phyloP scores from a whole-genome alignment of 2,113 vertebrate genomes.

The Misgurnus mizolepis region DNA sequence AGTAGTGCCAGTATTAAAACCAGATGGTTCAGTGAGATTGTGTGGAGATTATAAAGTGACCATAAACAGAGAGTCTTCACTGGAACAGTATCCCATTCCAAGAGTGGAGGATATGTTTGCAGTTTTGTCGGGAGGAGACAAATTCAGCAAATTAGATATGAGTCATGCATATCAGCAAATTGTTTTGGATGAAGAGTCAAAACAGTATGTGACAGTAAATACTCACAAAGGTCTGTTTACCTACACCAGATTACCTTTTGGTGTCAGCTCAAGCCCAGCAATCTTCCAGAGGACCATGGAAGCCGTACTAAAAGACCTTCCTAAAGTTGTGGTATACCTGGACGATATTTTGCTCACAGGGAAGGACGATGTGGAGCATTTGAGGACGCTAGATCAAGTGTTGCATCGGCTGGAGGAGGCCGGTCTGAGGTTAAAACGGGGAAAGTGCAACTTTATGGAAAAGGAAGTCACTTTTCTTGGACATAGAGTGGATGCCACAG shows the following conservation, averaged over 20 bases:
- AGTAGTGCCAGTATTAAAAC: not conserved
- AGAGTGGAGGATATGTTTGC: slow-evolving; percentile 38
- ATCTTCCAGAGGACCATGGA: slow-evolving; percentile 52
- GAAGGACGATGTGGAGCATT: slow-evolving; percentile 5
- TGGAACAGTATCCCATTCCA: slow-evolving; percentile 46
- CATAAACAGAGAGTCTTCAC: slow-evolving; percentile 11
- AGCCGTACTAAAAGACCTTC: slow-evolving; percentile 17
- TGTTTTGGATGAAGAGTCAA: slow-evolving; percentile 3
- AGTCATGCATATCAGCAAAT: slow-evolving; percentile 53
- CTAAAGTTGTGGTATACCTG: slow-evolving; percentile 34
- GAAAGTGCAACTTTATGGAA: slow-evolving; percentile 34
- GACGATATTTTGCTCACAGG: slow-evolving; percentile 47
- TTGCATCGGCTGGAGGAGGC: not conserved
- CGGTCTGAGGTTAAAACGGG: slow-evolving; percentile 10
- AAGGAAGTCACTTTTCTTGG: slow-evolving; percentile 23
- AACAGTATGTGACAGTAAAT: slow-evolving; percentile 41
- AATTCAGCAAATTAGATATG: slow-evolving; percentile 38
- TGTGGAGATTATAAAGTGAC: not conserved
- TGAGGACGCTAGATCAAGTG: slow-evolving; percentile 26
- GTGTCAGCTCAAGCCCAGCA: slow-evolving; percentile 42
- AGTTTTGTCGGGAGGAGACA: slow-evolving; percentile 18
- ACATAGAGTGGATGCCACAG: not conserved
- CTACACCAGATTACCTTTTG: slow-evolving; percentile 38
- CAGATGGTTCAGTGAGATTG: not conserved
- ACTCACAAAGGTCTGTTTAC: slow-evolving; percentile 45